phyloP scores from a whole-genome alignment of 64 coral and sea anemone genomes.

The Actinia equina region DNA sequence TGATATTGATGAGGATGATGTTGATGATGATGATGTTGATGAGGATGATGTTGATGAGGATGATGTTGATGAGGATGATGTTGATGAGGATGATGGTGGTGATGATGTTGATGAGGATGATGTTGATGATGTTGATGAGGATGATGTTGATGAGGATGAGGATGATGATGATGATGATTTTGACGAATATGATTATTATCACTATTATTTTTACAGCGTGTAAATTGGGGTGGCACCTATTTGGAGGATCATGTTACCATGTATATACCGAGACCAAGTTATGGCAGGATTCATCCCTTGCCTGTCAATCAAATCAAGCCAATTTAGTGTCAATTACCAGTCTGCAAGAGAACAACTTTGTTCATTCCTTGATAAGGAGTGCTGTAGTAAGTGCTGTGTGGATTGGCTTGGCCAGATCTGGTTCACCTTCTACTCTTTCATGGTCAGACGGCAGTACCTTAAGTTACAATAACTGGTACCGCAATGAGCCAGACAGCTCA shows the following conservation, averaged over 20 bases:
- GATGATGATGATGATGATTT: too few species aligned
- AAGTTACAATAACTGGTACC: not conserved
- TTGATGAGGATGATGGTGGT: too few species aligned
- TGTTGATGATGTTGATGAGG: too few species aligned
- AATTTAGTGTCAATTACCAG: not conserved
- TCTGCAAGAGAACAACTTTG: not conserved
- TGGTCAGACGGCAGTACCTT: not conserved
- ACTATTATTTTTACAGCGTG: not conserved
- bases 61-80: too few species aligned
- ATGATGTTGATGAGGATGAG: too few species aligned
- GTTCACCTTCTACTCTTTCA: not conserved
- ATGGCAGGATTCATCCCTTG: not conserved
- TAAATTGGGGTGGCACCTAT: not conserved
- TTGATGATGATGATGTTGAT: too few species aligned
- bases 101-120: too few species aligned
- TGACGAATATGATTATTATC: too few species aligned
- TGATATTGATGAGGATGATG: too few species aligned
- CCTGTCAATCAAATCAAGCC: not conserved
- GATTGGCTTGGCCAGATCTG: not conserved
- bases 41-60: too few species aligned
- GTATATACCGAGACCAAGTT: not conserved
- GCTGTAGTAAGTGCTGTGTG: not conserved
- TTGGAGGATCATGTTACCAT: not conserved
- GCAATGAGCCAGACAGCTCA: not conserved
- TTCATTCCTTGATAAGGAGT: not conserved